phyloP scores from a whole-genome alignment of 2,113 vertebrate species.

The Bufo bufo region DNA sequence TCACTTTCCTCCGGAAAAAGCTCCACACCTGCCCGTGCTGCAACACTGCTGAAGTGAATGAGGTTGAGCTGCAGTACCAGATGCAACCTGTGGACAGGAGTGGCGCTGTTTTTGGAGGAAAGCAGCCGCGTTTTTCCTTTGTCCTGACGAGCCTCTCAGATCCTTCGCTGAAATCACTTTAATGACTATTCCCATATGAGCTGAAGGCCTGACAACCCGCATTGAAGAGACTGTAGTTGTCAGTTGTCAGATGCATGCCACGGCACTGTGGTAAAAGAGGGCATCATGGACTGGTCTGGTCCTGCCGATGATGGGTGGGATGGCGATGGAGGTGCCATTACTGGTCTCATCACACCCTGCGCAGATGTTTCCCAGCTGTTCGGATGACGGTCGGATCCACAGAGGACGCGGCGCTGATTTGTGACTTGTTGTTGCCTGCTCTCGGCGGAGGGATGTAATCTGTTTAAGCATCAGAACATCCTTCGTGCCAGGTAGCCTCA shows the following conservation, averaged over 20 bases:
- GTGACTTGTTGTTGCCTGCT: slow-evolving; percentile 71
- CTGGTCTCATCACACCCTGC: background rate
- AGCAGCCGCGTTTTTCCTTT: too few species aligned
- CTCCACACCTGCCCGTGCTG: too few species aligned
- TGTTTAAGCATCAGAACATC: slow-evolving; percentile 76
- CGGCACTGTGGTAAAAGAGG: background rate
- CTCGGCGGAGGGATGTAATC: slow-evolving; percentile 70
- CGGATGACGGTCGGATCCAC: slow-evolving; percentile 51
- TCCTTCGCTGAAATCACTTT: too few species aligned
- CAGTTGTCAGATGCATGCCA: background rate
- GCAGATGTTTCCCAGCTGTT: background rate
- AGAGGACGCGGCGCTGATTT: slow-evolving; percentile 64
- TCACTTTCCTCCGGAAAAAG: too few species aligned
- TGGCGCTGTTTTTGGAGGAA: too few species aligned
- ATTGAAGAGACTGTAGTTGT: too few species aligned
- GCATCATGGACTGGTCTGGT: background rate
- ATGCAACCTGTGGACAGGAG: background rate
- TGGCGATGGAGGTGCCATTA: background rate
- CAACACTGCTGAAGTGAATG: too few species aligned
- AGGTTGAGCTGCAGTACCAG: too few species aligned
- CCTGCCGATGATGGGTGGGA: background rate
- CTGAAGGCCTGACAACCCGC: too few species aligned
- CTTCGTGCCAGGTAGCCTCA: slow-evolving; percentile 70
- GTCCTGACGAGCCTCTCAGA: too few species aligned
- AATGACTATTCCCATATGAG: too few species aligned